Conservation (phyloP, 2,888 invertebrate genomes). For the Embidobia sp. region DNA sequence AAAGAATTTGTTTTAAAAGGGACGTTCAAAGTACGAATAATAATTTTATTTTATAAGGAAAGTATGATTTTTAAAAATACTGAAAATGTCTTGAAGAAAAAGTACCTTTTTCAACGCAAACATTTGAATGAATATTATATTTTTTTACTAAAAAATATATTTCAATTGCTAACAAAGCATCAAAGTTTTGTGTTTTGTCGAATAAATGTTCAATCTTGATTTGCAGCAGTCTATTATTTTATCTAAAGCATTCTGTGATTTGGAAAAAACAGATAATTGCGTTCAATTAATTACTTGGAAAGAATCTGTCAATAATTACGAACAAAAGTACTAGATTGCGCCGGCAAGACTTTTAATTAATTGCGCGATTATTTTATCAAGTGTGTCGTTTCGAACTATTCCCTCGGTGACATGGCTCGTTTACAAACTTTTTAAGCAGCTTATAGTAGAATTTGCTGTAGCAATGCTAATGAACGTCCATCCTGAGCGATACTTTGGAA, state of each 20-base stretch:
- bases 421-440: conserved; percentile 67
- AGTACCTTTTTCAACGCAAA: no score
- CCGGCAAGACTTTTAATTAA: conserved; percentile 45
- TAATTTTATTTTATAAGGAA: no score
- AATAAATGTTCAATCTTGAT: no score
- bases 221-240: no score
- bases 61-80: no score
- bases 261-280: not conserved
- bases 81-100: no score
- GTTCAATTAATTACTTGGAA: conserved; percentile 19
- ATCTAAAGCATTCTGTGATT: no score
- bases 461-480: conserved; percentile 55
- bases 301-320: conserved; percentile 23
- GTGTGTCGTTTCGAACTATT: conserved; percentile 50
- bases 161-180: no score
- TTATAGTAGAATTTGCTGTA: conserved; percentile 50
- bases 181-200: no score
- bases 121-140: conserved; percentile 1
- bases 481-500: conserved; percentile 36
- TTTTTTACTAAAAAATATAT: no score
- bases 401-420: conserved; percentile 62
- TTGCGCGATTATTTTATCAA: conserved; percentile 54
- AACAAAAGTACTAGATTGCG: conserved; percentile 19
- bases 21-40: no score
- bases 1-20: no score